These are phyloP conservation scores for Arenicola marina DNA, from an alignment of 2,888 invertebrate genomes.

Conservation along the genomic window DNA sequence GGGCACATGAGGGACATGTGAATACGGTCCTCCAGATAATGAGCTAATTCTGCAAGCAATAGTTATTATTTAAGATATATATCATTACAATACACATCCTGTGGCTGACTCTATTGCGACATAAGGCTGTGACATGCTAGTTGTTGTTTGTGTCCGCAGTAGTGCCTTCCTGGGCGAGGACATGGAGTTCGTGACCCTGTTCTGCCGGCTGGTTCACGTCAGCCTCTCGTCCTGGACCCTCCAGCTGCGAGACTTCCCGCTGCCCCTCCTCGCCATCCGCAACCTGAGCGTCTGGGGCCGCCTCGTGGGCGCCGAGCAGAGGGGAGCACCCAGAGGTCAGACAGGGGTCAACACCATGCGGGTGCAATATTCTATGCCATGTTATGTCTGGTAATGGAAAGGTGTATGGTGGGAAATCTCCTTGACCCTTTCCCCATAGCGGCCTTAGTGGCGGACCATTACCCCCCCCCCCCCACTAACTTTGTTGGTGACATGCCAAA, in stretches of 20 bases:
- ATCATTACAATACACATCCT: not conserved
- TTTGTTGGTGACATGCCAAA: too few relatives aligned
- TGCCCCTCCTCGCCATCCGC: constrained; percentile 83
- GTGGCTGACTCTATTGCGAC: not conserved
- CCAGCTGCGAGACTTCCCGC: constrained; percentile 91
- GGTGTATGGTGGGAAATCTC: too few relatives aligned
- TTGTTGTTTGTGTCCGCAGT: constrained; percentile 21
- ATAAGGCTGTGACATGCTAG: too few relatives aligned
- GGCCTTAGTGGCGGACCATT: not conserved
- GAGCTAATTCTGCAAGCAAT: not conserved
- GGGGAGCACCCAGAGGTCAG: constrained; percentile 43
- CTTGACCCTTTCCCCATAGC: too few relatives aligned
- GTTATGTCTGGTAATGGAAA: too few relatives aligned
- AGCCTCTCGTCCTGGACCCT: constrained; percentile 85
- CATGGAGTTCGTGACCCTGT: constrained; percentile 86
- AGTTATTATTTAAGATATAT: not conserved
- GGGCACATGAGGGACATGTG: too few relatives aligned
- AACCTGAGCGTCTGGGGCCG: constrained; percentile 87
- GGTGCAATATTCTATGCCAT: too few relatives aligned
- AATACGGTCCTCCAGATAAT: too few relatives aligned
- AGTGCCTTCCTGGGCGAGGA: constrained; percentile 88
- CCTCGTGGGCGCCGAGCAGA: constrained; percentile 85
- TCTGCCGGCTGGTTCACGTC: constrained; percentile 86
- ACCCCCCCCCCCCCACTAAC: too few relatives aligned
- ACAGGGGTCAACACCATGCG: constrained; percentile 82